Base-by-base conservation (phyloP, 2,888 invertebrate species). In the Drosophila crucigera region DNA sequence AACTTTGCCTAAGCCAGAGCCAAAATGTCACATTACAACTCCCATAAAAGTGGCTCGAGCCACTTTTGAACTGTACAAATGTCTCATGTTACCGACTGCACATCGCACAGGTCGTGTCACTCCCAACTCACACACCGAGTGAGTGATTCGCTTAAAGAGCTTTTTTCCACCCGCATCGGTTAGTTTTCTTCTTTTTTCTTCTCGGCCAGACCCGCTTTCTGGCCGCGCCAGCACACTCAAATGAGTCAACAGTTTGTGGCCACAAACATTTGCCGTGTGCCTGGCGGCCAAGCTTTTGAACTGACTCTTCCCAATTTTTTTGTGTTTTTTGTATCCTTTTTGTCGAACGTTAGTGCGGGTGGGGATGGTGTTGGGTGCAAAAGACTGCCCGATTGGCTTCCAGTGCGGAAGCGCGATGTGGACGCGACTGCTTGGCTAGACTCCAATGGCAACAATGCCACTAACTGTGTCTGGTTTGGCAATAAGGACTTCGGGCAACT, bases 181-280 rank as follows among this genome's bases (percentile, higher is more conserved):
- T 84, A 68, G 47, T 53, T 22, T 14, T 28, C 5, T 35, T 33
- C 10, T 14, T 25, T n/a, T 37, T 37, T 35, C 10, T 30, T 41
- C 41, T 68, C 55, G 66, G 55, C 68, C 68, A 63, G 41, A 10
- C 16, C 39, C 41, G 47, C 16, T 22, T 59, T 64, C 72, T 73
- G 30, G 68, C 30, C 50, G 43, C 47, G 28, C 67, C 52, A 56
- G 53, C 78, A 88, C 88, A 84, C 89, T 73, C 80, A 85, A 88
- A 83, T 84, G 88, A 89, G 90, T 85, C 85, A 85, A 90, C 90
- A 90, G 85, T 76, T 88, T 90, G 88, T 82, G 83, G 87, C 88
- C 76, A 73, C 47, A 72, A 64, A 60, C 67, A 54, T 72, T 83
- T 73, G 58, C 50, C 25, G 41, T 58, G 39, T 63, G 49, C 55